These are phyloP conservation scores for Tragulus kanchil DNA, from an alignment of 2,113 vertebrate genomes.

Conservation along the genomic window DNA sequence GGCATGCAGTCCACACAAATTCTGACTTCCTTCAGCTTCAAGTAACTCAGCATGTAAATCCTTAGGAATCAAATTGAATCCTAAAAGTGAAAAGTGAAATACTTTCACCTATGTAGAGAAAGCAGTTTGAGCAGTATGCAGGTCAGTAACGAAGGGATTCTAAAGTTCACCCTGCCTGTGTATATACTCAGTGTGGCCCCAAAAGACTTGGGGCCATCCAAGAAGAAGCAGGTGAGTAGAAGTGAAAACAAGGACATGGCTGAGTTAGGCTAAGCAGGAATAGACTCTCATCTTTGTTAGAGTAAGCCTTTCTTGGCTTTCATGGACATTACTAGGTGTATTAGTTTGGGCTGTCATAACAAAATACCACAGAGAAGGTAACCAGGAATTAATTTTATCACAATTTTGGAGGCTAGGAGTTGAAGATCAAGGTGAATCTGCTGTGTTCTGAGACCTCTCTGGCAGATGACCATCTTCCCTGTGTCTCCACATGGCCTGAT, in stretches of 20 bases:
- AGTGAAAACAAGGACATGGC: not conserved
- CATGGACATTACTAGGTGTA: not conserved
- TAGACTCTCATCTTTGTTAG: not conserved
- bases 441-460: not conserved
- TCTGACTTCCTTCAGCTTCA: constrained; percentile 63
- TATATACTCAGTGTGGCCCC: too few species aligned
- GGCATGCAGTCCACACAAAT: constrained; percentile 71
- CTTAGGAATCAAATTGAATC: constrained; percentile 66
- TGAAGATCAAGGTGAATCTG: not conserved
- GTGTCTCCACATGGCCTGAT: not conserved
- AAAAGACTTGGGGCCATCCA: not conserved
- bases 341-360: not conserved
- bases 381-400: not conserved
- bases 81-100: constrained; percentile 77
- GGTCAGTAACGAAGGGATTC: not conserved
- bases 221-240: not conserved
- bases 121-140: not conserved
- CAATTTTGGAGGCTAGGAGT: not conserved
- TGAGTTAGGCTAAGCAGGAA: not conserved
- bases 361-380: not conserved
- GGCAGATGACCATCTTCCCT: not conserved
- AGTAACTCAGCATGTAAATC: constrained; percentile 72
- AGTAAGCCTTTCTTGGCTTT: not conserved
- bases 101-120: constrained; percentile 48
- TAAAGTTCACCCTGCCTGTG: not conserved